These are phyloP conservation scores for Synchiropus splendidus DNA, from an alignment of 2,113 vertebrate genomes.

Conservation along the genomic window DNA sequence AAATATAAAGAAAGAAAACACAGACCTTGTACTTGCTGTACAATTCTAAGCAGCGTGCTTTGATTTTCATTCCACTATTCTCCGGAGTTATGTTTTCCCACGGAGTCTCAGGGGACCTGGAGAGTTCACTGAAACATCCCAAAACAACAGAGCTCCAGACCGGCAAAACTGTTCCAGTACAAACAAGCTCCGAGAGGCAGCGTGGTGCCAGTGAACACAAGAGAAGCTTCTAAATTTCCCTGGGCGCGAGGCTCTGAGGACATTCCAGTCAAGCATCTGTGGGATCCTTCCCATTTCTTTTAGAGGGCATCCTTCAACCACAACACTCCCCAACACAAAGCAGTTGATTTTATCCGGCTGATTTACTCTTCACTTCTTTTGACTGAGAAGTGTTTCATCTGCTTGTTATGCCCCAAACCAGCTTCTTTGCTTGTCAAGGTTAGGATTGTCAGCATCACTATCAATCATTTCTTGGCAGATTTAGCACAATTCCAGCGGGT, in stretches of 20 bases:
- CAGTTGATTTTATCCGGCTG: too few relatives aligned
- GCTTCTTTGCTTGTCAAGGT: too few relatives aligned
- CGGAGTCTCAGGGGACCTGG: conserved; percentile 25
- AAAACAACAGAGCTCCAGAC: conserved; percentile 28
- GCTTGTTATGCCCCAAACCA: too few relatives aligned
- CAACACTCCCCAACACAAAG: too few relatives aligned
- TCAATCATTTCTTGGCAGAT: too few relatives aligned
- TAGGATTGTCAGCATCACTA: too few relatives aligned
- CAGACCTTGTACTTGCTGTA: conserved; percentile 22
- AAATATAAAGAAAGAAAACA: conserved; percentile 2
- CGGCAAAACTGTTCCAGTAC: conserved; percentile 21
- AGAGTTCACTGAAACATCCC: conserved; percentile 36
- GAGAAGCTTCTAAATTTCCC: conserved; percentile 11
- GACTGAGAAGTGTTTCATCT: too few relatives aligned
- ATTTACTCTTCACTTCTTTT: too few relatives aligned
- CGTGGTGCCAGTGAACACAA: conserved; percentile 20
- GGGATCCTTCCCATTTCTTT: conserved; percentile 7
- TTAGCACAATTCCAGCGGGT: too few relatives aligned
- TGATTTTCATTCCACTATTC: conserved; percentile 26
- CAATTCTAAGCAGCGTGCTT: conserved; percentile 13
- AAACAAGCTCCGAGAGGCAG: conserved; percentile 28
- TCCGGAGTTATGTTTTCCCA: conserved; percentile 27
- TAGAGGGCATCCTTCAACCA: conserved; percentile 7
- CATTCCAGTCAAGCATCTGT: too few relatives aligned
- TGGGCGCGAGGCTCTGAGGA: neutral